phyloP scores from a whole-genome alignment of 2,797 vertebrate genomes.

The Salarias fasciatus region DNA sequence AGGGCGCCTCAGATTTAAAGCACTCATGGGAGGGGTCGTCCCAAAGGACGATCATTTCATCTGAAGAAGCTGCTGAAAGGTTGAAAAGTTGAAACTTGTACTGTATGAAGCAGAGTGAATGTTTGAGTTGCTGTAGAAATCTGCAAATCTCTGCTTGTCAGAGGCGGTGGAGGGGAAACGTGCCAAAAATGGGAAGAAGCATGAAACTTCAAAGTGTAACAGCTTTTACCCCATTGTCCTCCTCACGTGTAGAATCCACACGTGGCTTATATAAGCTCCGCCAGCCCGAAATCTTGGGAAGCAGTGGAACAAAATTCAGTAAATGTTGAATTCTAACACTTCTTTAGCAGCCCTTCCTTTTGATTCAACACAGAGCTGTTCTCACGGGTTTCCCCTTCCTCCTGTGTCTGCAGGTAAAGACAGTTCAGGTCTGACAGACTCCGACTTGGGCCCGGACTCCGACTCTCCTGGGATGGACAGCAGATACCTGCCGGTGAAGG shows the following conservation, averaged over 20 bases:
- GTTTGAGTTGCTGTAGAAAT: too few species aligned
- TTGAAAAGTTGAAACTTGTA: too few species aligned
- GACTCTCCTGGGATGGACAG: slow-evolving; percentile 93
- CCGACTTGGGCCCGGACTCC: slow-evolving; percentile 87
- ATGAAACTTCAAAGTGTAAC: slow-evolving; percentile 10
- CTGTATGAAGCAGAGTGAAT: too few species aligned
- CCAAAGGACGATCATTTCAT: too few species aligned
- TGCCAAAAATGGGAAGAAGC: slow-evolving; percentile 8
- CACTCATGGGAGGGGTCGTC: too few species aligned
- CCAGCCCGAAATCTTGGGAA: slow-evolving; percentile 4
- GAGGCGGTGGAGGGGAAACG: not conserved
- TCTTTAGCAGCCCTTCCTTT: not conserved
- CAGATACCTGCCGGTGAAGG: slow-evolving; percentile 93
- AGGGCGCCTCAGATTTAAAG: too few species aligned
- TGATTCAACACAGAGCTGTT: too few species aligned
- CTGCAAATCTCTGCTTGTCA: too few species aligned
- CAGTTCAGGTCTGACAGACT: slow-evolving; percentile 86
- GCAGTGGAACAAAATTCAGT: slow-evolving; percentile 14
- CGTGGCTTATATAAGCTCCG: slow-evolving; percentile 25
- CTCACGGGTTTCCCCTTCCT: slow-evolving; percentile 1
- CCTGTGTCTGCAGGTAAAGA: slow-evolving; percentile 88
- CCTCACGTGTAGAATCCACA: slow-evolving; percentile 27
- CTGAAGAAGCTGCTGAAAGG: too few species aligned
- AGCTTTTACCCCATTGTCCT: too few species aligned
- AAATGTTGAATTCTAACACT: slow-evolving; percentile 8